Percentiles rank a stretch among this genome's conserved stretches.
Conservation (phyloP, 2,797 vertebrate species). For the Hemitrygon akajei region DNA sequence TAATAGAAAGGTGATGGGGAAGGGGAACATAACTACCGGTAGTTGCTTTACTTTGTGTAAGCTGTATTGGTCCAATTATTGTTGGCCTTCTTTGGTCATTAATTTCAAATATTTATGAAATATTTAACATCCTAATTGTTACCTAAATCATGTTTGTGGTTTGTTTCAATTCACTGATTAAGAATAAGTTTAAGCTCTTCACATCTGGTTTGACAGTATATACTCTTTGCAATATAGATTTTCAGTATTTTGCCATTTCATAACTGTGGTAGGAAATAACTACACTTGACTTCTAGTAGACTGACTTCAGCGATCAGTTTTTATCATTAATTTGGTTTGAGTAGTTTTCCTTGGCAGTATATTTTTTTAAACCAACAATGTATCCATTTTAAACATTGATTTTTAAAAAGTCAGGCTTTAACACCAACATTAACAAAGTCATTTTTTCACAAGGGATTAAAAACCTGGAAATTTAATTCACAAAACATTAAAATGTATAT, state of each 20-base stretch:
- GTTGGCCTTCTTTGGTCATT: not conserved
- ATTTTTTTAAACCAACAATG: not conserved
- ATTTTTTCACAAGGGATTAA: too few relatives aligned
- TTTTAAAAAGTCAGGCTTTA: not conserved
- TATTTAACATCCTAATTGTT: not conserved
- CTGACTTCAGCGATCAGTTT: not conserved
- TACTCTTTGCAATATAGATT: not conserved
- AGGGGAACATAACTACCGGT: not conserved
- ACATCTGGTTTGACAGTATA: not conserved
- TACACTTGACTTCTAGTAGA: not conserved
- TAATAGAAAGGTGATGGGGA: not conserved
- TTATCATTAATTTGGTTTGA: not conserved
- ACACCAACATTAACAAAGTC: too few relatives aligned
- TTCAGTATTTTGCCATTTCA: not conserved
- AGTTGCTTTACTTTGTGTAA: not conserved
- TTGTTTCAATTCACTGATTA: not conserved
- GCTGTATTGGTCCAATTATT: not conserved
- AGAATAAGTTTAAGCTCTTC: not conserved
- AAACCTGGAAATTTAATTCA: too few relatives aligned
- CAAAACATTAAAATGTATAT: too few relatives aligned
- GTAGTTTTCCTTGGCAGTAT: not conserved
- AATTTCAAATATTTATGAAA: not conserved
- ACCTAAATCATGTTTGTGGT: not conserved
- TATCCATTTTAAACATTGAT: not conserved
- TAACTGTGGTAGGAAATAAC: not conserved